A percentile compares a stretch with the other conserved stretches of the same genome.
Conservation (phyloP, 2,797 vertebrate genomes). For the Gymnoscopelus braueri region DNA sequence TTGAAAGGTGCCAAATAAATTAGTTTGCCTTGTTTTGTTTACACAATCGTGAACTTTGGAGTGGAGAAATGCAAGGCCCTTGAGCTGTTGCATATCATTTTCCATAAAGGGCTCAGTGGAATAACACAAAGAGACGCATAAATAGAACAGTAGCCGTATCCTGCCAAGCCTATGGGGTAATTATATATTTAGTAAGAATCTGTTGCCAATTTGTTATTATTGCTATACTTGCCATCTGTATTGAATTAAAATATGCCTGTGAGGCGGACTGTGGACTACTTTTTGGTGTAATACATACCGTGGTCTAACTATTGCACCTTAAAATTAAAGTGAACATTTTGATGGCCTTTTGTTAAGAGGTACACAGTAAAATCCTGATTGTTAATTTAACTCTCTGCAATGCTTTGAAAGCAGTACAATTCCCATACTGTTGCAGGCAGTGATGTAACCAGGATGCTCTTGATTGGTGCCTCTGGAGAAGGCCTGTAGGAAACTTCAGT, state of each 20-base stretch:
- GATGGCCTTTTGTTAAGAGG: neutral
- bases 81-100: conserved; percentile 41
- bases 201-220: conserved; percentile 67
- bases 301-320: conserved; percentile 12
- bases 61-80: conserved; percentile 21
- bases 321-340: conserved; percentile 2
- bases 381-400: no score
- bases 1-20: neutral
- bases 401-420: no score
- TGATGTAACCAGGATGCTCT: no score
- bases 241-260: conserved; percentile 62
- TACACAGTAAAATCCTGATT: no score
- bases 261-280: conserved; percentile 63
- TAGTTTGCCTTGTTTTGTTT: conserved; percentile 39
- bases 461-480: no score
- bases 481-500: no score
- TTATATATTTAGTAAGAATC: conserved; percentile 75
- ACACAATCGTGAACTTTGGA: conserved; percentile 31
- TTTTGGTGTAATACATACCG: conserved; percentile 38
- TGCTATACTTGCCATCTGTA: conserved; percentile 72
- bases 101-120: conserved; percentile 36
- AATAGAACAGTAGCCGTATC: conserved; percentile 58
- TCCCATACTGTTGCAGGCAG: no score
- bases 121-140: conserved; percentile 44
- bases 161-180: conserved; percentile 67